Base-by-base conservation (phyloP, 2,888 invertebrate species). In the Dioctria linearis region DNA sequence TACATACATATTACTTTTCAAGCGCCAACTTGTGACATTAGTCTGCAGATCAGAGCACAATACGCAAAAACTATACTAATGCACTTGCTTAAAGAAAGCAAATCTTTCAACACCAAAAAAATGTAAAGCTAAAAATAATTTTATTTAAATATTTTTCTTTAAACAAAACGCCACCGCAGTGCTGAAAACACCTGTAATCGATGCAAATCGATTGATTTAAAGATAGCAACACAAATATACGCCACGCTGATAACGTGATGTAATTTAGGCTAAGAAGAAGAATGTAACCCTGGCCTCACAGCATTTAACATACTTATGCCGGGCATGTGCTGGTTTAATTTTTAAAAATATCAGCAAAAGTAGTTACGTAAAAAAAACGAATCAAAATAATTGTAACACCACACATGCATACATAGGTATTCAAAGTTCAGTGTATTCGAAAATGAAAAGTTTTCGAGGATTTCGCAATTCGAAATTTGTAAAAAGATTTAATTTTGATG, bases 221-320 rank as follows among this genome's bases (percentile, higher is more conserved):
- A 49, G 13, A 25, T 25, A 67, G 46, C 67, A 9, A 67, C n/a
- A 67, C 67, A 40, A 67, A 67, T 46, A 25, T 13, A 46, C 46
- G 67, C 43, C 67, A 43, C n/a, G 67, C 46, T 8, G 42, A 46
- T 46, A 43, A 13, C 13, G 8, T 3, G 37, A 25, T 67, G 42
- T 42, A 43, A 43, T 67, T 46, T 42, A 25, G 46, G 67, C 67
- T 46, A 67, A 37, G 11, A 49, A 3, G 39, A 49, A 3, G 39
- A 39, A 51, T 54, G 25, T 40, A 71, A 71, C 71, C 71, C 51
- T 71, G 71, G 54, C 71, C 71, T 71, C 39, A 37, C 37, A 43
- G 43, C 66, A 40, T 66, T 43, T 66, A 42, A 61, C 61, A 61
- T 37, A 43, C 46, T 46, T 8, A 8, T 46, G 43, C 40, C 51